A percentile compares a stretch with the other conserved stretches of the same genome.
Evolutionary conservation across 2,113 vertebrate genomes (phyloP).

Genomic region (Neolamprologus cancellatus): DNA sequence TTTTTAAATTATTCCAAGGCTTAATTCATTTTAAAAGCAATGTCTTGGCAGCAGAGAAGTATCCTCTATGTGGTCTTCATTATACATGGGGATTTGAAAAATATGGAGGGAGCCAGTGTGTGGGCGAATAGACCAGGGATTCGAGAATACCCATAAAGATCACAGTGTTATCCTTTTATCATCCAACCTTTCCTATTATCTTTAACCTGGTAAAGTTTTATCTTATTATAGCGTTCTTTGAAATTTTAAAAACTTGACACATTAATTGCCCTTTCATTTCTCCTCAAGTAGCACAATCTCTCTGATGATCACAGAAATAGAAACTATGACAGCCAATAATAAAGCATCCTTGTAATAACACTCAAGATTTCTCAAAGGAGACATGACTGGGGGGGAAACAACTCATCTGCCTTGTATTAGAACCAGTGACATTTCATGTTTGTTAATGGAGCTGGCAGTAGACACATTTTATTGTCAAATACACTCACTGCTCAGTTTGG

Average conservation of each 20-base stretch:
- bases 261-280: constrained; percentile 8
- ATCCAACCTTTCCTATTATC: constrained; percentile 9
- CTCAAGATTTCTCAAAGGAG: not conserved
- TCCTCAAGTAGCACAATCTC: not conserved
- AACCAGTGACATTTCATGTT: not conserved
- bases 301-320: not conserved
- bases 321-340: not conserved
- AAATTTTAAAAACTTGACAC: not conserved
- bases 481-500: not conserved
- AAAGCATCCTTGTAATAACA: not conserved
- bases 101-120: constrained; percentile 23
- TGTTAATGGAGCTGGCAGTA: not conserved
- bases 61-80: constrained; percentile 81
- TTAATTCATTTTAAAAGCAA: constrained; percentile 75
- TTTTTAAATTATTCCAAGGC: constrained; percentile 25
- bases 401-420: not conserved
- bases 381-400: not conserved
- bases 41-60: constrained; percentile 80
- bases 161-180: constrained; percentile 14
- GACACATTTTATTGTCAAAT: not conserved
- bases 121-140: constrained; percentile 13
- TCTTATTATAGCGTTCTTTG: not conserved
- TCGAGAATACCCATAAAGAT: constrained; percentile 23
- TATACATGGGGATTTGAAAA: constrained; percentile 73
- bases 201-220: constrained; percentile 4